These are phyloP conservation scores for Todiramphus chloris DNA, from an alignment of 2,113 vertebrate species.

Conservation along the genomic window DNA sequence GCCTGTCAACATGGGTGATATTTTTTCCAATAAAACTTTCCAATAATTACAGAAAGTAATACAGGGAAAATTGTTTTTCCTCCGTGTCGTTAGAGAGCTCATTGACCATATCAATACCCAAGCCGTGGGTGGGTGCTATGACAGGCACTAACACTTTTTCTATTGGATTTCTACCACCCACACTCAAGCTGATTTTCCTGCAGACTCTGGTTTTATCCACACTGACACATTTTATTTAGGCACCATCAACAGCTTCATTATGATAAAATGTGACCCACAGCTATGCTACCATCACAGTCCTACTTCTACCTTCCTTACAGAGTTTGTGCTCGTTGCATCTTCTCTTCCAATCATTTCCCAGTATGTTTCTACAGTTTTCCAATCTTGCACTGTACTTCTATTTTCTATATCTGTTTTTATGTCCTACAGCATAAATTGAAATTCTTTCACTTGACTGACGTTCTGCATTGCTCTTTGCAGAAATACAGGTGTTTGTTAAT, in stretches of 20 bases:
- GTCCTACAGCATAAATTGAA: neutral
- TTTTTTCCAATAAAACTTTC: neutral
- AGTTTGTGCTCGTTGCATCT: neutral
- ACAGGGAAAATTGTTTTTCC: neutral
- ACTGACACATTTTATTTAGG: neutral
- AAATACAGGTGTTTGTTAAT: neutral
- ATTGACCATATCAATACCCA: neutral
- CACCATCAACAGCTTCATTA: neutral
- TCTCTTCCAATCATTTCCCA: neutral
- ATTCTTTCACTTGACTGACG: neutral
- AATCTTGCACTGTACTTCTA: neutral
- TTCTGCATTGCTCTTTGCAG: neutral
- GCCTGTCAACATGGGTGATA: neutral
- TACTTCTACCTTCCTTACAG: neutral
- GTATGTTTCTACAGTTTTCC: neutral
- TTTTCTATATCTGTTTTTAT: neutral
- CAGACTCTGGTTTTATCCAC: neutral
- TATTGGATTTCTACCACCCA: neutral
- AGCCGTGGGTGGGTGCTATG: fast-evolving
- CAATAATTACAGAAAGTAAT: neutral
- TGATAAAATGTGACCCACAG: neutral
- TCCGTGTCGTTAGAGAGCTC: neutral
- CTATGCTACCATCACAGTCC: neutral
- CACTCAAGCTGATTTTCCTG: neutral
- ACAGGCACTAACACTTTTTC: neutral